phyloP scores from a whole-genome alignment of 1,140 invertebrate species.

The Leptopilina boulardi region DNA sequence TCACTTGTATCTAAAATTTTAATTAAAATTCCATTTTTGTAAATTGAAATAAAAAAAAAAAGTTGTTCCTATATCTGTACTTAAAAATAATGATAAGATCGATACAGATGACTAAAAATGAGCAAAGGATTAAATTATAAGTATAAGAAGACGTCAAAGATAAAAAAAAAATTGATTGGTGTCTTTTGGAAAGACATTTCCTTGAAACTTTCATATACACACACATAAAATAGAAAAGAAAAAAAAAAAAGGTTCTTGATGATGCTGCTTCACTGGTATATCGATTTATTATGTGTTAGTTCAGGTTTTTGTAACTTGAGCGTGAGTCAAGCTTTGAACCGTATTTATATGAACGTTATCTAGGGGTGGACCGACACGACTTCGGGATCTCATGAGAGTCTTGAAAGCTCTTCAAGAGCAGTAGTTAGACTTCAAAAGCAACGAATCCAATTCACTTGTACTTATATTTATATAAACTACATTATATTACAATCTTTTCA shows the following conservation, averaged over 20 bases:
- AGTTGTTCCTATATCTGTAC: background rate
- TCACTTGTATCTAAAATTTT: background rate
- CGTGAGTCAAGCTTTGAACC: background rate
- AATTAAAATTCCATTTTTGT: background rate
- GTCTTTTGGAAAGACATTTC: constrained; percentile 21
- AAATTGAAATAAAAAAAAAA: background rate
- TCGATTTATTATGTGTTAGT: constrained; percentile 33
- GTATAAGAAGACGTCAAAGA: background rate
- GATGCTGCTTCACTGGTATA: constrained; percentile 25
- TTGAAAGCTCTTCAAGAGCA: constrained; percentile 18
- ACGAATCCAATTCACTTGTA: background rate
- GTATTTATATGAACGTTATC: constrained; percentile 16
- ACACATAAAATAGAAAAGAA: background rate
- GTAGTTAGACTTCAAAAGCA: constrained; percentile 23
- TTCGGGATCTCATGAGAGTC: constrained; percentile 20
- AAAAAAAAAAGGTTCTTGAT: constrained; percentile 1
- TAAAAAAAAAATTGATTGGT: constrained; percentile 29
- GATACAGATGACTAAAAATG: background rate
- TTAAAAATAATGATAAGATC: background rate
- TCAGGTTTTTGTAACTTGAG: constrained; percentile 19
- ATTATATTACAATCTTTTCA: constrained; percentile 3
- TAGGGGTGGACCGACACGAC: constrained; percentile 18
- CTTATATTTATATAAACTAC: no score
- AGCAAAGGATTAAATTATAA: background rate
- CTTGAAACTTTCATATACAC: constrained; percentile 4